A percentile compares a stretch with the other conserved stretches of the same genome.
Conservation (phyloP, 2,888 invertebrate genomes). For the Artemia sp. region DNA sequence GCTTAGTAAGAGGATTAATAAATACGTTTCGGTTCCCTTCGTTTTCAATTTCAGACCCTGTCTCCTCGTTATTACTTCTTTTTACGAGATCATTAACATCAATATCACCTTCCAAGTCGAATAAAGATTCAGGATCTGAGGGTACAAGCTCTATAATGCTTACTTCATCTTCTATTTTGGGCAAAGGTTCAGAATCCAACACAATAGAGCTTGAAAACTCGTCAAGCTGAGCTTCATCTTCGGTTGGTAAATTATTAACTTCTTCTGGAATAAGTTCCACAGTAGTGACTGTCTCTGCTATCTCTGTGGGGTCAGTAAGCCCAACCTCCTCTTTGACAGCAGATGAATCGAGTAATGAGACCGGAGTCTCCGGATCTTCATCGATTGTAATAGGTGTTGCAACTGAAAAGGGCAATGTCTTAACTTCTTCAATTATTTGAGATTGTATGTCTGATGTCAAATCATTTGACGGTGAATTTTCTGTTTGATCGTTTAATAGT, state of each 20-base stretch:
- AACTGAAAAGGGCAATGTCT: too few relatives aligned
- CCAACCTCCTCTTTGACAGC: too few relatives aligned
- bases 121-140: not conserved
- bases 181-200: not conserved
- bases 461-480: too few relatives aligned
- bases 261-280: constrained; percentile 4
- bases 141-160: constrained; percentile 5
- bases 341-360: too few relatives aligned
- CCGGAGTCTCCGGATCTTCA: too few relatives aligned
- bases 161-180: not conserved
- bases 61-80: not conserved
- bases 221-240: not conserved
- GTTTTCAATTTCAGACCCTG: not conserved
- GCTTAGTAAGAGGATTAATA: constrained; percentile 9
- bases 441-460: too few relatives aligned
- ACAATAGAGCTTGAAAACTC: constrained; percentile 7
- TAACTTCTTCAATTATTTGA: too few relatives aligned
- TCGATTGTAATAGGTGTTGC: too few relatives aligned
- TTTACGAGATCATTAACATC: constrained; percentile 13
- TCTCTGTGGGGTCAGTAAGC: not conserved
- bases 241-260: not conserved
- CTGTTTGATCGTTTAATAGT: too few relatives aligned
- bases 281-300: constrained; percentile 9
- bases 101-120: not conserved
- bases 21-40: not conserved